A percentile compares a stretch with the other conserved stretches of the same genome.
phyloP scores from a whole-genome alignment of 2,797 vertebrate genomes.

The Semaprochilodus insignis region DNA sequence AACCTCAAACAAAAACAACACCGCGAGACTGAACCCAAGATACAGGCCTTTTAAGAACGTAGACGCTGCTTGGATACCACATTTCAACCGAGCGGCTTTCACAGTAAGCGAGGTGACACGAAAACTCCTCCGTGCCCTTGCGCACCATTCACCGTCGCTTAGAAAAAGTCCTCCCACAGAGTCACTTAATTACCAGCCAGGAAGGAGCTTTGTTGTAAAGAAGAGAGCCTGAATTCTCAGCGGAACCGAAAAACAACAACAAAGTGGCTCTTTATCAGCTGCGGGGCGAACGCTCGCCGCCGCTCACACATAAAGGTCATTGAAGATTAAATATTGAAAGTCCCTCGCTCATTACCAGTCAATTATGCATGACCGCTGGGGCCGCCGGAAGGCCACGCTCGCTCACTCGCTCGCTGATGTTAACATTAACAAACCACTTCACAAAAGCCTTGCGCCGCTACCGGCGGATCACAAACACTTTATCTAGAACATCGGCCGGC shows the following conservation, averaged over 20 bases:
- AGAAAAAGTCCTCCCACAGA: constrained; percentile 61
- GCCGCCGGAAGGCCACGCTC: constrained; percentile 38
- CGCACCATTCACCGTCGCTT: constrained; percentile 66
- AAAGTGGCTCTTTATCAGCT: constrained; percentile 70
- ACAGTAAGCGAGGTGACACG: constrained; percentile 19
- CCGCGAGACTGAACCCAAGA: neutral
- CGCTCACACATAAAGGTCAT: constrained; percentile 70
- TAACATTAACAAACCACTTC: too few relatives aligned
- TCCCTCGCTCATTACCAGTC: constrained; percentile 70
- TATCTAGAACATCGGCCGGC: constrained; percentile 30
- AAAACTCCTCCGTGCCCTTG: constrained; percentile 65
- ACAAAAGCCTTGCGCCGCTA: constrained; percentile 25
- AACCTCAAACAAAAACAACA: too few relatives aligned
- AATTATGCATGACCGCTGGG: constrained; percentile 64
- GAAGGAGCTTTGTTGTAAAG: constrained; percentile 58
- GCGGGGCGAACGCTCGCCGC: constrained; percentile 55
- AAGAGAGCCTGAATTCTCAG: constrained; percentile 62
- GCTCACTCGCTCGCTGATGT: neutral
- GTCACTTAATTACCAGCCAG: constrained; percentile 75
- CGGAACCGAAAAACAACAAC: constrained; percentile 67
- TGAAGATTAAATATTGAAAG: constrained; percentile 73
- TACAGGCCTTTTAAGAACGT: too few relatives aligned
- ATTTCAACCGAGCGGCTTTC: neutral
- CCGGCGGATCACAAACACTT: constrained; percentile 13
- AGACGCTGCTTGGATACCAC: neutral